phyloP scores from a whole-genome alignment of 1,140 invertebrate species.

The Cecropterus lyciades region DNA sequence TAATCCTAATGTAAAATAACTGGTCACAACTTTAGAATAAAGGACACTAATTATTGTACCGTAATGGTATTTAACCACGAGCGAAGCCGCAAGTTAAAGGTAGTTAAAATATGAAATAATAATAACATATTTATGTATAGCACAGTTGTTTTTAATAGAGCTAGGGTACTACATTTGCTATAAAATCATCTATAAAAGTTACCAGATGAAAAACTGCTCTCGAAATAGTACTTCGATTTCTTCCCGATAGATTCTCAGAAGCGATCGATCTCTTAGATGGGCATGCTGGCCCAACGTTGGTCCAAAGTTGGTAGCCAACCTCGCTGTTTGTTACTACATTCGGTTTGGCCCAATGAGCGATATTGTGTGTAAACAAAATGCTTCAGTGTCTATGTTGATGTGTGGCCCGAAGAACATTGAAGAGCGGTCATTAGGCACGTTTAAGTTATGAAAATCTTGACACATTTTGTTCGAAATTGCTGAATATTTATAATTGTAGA shows the following conservation, averaged over 20 bases:
- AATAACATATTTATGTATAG: too few species aligned
- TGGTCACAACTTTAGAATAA: too few species aligned
- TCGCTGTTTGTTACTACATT: slow-evolving; percentile 59
- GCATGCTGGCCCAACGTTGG: slow-evolving; percentile 33
- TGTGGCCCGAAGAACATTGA: slow-evolving; percentile 39
- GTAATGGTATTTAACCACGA: too few species aligned
- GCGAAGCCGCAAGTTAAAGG: too few species aligned
- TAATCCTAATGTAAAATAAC: too few species aligned
- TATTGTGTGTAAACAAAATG: slow-evolving; percentile 77
- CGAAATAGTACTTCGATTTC: slow-evolving; percentile 26
- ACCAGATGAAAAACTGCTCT: slow-evolving; percentile 13
- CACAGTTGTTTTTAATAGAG: too few species aligned
- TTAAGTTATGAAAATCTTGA: slow-evolving; percentile 8
- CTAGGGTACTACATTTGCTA: too few species aligned
- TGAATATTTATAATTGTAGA: not conserved
- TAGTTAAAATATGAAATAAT: too few species aligned
- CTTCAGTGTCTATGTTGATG: slow-evolving; percentile 54
- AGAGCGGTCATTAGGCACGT: slow-evolving; percentile 24
- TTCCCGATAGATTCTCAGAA: slow-evolving; percentile 26
- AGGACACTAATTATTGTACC: too few species aligned
- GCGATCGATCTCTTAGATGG: slow-evolving; percentile 23
- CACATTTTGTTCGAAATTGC: slow-evolving; percentile 8
- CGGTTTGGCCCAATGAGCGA: slow-evolving; percentile 65
- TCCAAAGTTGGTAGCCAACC: slow-evolving; percentile 39
- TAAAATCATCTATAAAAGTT: slow-evolving; percentile 3